Conservation (phyloP, 2,888 invertebrate species). For the Andrena chrysosceles region DNA sequence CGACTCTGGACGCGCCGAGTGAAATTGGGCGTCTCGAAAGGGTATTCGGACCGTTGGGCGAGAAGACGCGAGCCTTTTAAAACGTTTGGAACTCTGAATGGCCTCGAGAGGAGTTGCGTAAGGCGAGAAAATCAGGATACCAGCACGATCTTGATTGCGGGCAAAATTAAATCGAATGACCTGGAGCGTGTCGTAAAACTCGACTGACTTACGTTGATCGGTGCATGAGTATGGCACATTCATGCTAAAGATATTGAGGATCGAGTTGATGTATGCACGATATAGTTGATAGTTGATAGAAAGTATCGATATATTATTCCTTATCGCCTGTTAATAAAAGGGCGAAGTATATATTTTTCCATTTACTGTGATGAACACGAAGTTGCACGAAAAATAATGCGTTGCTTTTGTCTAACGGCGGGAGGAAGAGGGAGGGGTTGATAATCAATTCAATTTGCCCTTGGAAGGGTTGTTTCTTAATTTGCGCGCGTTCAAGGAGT, state of each 20-base stretch:
- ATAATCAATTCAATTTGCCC: conserved; percentile 16
- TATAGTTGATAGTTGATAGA: not conserved
- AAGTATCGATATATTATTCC: not conserved
- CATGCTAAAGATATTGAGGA: not conserved
- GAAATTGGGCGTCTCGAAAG: conserved; percentile 21
- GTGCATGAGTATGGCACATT: not conserved
- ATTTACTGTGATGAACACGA: no score
- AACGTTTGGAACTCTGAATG: not conserved
- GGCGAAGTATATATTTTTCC: not conserved
- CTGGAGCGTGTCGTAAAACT: conserved; percentile 22
- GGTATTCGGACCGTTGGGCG: conserved; percentile 21
- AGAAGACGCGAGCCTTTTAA: not conserved
- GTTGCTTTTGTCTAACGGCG: no score
- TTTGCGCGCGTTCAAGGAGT: conserved; percentile 11
- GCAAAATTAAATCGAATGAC: conserved; percentile 27
- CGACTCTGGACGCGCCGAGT: not conserved
- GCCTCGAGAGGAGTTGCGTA: conserved; percentile 1
- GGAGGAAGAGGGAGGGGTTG: no score
- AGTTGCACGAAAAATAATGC: no score
- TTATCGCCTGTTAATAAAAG: not conserved
- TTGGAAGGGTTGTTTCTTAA: not conserved
- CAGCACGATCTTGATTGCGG: conserved; percentile 8
- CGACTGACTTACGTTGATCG: not conserved
- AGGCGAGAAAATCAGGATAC: not conserved
- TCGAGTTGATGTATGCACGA: not conserved